Evolutionary conservation across 2,888 invertebrate genomes (phyloP), one percentile per base, ranked within the genome.

Genomic region (Platypus cylindrus): DNA sequence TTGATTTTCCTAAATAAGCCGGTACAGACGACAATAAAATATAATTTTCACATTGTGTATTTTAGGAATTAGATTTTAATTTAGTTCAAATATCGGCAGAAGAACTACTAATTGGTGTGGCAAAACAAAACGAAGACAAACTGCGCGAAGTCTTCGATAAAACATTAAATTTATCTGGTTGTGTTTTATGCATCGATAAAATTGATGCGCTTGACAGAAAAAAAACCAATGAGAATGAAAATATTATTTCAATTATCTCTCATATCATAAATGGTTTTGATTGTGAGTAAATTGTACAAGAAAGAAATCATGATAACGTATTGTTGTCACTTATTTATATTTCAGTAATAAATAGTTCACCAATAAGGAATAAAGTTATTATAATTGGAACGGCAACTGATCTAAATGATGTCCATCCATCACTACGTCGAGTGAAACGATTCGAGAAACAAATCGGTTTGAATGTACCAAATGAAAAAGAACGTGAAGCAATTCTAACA

Each of bases 351-450:
- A n/a, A n/a, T n/a, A n/a, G n/a, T n/a, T n/a, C n/a, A n/a, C n/a
- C n/a, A n/a, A n/a, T n/a, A n/a, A n/a, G 71, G 36, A 65, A 70
- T 17, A 68, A 71, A 41, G 76, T 90, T 2, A 59, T 95, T 39
- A 79, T 98, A 11, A 75, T 98, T 51, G 97, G 91, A n/a, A 93
- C 97, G 1, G 95, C 97, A 20, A 94, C 89, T 58, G 74, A 89
- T 38, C 86, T 90, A 0, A 95, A 97, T 60, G 69, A 83, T 0
- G 66, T 98, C 30, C 97, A 98, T 62, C 87, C 93, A 15, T 87
- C 91, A 5, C 63, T 98, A 36, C 71, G 97, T 46, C 69, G 93
- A 46, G 85, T 90, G 4, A 94, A 93, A 2, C 74, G 95, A 22
- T 90, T 97, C 53, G 94, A 93, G 63, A 76, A 86, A 48, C 95